A percentile compares a stretch with the other conserved stretches of the same genome.
Conservation (phyloP, 2,888 invertebrate species). For the Synanthedon vespiformis region DNA sequence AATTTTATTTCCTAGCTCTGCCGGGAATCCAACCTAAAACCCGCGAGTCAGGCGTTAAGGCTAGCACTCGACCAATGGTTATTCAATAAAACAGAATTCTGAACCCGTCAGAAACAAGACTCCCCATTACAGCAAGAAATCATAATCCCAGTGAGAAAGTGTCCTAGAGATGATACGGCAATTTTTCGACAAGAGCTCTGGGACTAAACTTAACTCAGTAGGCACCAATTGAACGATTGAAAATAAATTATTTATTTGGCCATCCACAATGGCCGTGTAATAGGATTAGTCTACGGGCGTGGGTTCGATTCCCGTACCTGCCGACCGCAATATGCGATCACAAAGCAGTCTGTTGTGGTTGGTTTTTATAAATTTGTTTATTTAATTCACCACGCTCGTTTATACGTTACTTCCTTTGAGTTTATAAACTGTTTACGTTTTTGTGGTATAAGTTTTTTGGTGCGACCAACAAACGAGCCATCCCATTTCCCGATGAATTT, state of each 20-base stretch:
- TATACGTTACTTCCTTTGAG: conserved; percentile 60
- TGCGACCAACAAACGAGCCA: conserved; percentile 4
- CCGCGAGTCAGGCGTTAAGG: too few species aligned
- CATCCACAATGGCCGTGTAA: conserved; percentile 52
- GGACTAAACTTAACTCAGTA: conserved; percentile 20
- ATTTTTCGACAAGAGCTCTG: conserved; percentile 26
- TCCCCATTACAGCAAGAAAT: too few species aligned
- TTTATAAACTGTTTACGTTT: conserved; percentile 57
- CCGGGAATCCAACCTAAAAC: too few species aligned
- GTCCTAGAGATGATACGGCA: conserved; percentile 24
- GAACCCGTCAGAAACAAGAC: too few species aligned
- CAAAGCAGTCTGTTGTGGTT: conserved; percentile 39
- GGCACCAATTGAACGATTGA: conserved; percentile 41
- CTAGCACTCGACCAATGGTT: too few species aligned
- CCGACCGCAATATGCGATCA: conserved; percentile 41
- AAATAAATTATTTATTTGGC: conserved; percentile 62
- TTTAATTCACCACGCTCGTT: conserved; percentile 67
- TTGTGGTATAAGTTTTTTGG: conserved; percentile 47
- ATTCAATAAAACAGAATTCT: too few species aligned
- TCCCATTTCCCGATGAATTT: conserved; percentile 37
- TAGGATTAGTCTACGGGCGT: conserved; percentile 58
- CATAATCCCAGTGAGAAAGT: conserved; percentile 1
- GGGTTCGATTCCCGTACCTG: conserved; percentile 54
- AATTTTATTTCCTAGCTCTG: too few species aligned
- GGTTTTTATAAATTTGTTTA: conserved; percentile 66